Percentiles rank a stretch among this genome's conserved stretches.
Conservation (phyloP, 1,140 invertebrate species). For the Phymastichus coffea region DNA sequence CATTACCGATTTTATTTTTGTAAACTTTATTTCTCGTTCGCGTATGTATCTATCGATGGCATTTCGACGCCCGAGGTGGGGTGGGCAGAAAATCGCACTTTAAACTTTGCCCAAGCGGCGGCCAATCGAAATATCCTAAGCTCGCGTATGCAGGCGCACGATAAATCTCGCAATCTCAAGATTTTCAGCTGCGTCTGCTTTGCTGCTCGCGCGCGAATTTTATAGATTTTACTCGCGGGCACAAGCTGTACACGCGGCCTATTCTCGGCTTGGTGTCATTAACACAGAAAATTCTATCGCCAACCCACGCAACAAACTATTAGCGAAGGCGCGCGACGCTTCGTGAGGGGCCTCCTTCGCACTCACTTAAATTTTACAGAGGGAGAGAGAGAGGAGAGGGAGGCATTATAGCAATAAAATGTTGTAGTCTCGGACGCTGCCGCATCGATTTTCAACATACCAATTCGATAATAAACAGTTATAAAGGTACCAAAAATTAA, state of each 20-base stretch:
- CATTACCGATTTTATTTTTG: constrained; percentile 29
- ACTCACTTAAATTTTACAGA: constrained; percentile 31
- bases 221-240: no score
- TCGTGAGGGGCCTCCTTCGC: constrained; percentile 24
- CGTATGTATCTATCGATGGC: no score
- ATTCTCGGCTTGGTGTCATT: constrained; percentile 22
- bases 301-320: constrained; percentile 22
- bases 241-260: no score
- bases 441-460: constrained; percentile 11
- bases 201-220: constrained; percentile 5
- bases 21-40: background rate
- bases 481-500: constrained; percentile 14
- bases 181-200: background rate
- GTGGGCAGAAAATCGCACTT: no score
- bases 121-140: no score
- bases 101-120: background rate
- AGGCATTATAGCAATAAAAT: no score
- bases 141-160: no score
- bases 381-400: no score
- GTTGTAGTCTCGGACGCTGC: no score
- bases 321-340: constrained; percentile 17
- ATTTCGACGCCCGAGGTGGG: constrained; percentile 7
- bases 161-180: no score
- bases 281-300: constrained; percentile 31
- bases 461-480: constrained; percentile 24